Base-by-base conservation (phyloP, 2,113 vertebrate genomes). In the Phocoena sinus region DNA sequence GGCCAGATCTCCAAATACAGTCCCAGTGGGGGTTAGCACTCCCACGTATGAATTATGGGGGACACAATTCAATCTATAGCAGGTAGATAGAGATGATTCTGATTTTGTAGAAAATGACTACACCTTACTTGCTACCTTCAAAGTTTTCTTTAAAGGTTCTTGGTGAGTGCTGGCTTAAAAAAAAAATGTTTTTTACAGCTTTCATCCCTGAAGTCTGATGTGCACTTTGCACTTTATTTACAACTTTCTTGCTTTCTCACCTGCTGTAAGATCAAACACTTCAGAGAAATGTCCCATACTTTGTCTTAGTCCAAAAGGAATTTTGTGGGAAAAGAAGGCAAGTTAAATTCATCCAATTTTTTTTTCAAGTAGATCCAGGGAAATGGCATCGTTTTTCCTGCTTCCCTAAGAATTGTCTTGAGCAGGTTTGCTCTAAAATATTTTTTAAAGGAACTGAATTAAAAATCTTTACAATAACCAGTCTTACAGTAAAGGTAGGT, bases 271-370 rank as follows among this genome's bases (percentile, higher is more conserved):
- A 84, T 25, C 44, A 95, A 15, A 65, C 70, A 50, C 71, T 88
- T 87, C 63, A 89, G 7, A 73, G 53, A 80, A 62, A 74, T 58
- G 86, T 95, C 79, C 74, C 67, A 50, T 21, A 58, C 25, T 85
- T 94, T 83, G 23, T 33, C 63, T 92, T 90, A 84, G 15, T 93
- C 71, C 81, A 96, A 63, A 95, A 95, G 84, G 17, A 88, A 58
- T 60, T 58, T 60, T 80, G 44, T 71, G 79, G 68, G 79, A 53
- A 85, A 60, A 89, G 53, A 92, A 73, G 36, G 31, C 33, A 86
- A 79, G 3, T 70, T 13, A 89, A 85, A 94, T 80, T 94, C 58
- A 82, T 79, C 20, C 33, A 70, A 10, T 56, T 96, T 31, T 90
- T 71, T 91, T 71, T 91, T 60, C 11, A 74, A 96, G n/a, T 38